Base-by-base conservation (phyloP, 2,113 vertebrate genomes). In the Oreochromis tanganicae region DNA sequence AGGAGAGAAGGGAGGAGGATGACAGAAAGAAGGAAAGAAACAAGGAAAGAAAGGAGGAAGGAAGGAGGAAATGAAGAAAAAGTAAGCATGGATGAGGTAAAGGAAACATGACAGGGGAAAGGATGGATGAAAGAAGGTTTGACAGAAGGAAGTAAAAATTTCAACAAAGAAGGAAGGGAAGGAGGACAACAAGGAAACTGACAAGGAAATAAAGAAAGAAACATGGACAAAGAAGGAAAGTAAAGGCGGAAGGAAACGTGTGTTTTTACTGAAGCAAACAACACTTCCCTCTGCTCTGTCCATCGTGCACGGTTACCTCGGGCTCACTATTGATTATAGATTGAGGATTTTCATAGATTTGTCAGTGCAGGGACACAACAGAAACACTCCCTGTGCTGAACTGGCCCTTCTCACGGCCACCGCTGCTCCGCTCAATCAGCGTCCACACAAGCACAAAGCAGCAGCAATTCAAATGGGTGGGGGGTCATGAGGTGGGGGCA, bases 401-500 rank as follows among this genome's bases (percentile, higher is more conserved):
- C 29, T 10, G 88, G 88, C 82, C 5, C 87, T 92, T 78, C 95
- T 92, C 93, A 93, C 84, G 88, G 68, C 71, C 87, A 86, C 80
- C 89, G 84, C 93, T 96, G 91, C 92, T 93, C 92, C 90, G 79
- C 87, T 96, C 93, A 94, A 95, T 95, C 94, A 93, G 94, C 93
- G 82, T 93, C 88, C 91, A 94, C 83, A 95, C 94, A 95, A 95
- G 93, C 93, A 95, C 89, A 93, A 95, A 89, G 78, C 80, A 87
- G 79, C 94, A 90, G 90, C 94, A 94, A 82, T 87, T 95, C 50
- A 93, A 84, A 92, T 90, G 93, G 5, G 6, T 6, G 27, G 48
- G 54, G 93, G 36, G 63, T 68, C 63, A 68, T 41, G 36, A 68
- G 7, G 36, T 41, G 63, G 63, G 63, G 36, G 4, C n/a, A 71